Evolutionary conservation across 1,140 invertebrate species (phyloP), one percentile per base, ranked within the genome.

Genomic region (Oscheius sp.): DNA sequence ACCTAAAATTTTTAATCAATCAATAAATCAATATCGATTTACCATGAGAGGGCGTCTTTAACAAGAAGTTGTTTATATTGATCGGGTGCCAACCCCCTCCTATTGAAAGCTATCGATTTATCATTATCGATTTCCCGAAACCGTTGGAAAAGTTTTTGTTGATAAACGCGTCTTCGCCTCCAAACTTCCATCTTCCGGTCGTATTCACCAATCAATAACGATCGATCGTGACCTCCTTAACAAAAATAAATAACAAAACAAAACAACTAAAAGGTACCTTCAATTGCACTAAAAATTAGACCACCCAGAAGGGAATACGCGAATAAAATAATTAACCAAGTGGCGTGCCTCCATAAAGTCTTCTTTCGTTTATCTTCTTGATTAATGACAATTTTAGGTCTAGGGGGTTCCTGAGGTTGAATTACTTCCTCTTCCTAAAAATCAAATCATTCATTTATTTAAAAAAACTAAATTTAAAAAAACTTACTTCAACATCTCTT

Each of bases 61-160:
- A 59, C 68, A 29, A 73, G 58, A 26, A 52, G 23, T 7, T 68
- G 35, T 68, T 61, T 74, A 13, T 58, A 67, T 36, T 61, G 23
- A 34, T 74, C 72, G 34, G 29, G 20, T 3, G 72, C 18, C 23
- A 68, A 29, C 26, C 65, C 36, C 36, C 38, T 2, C 55, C 62
- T 29, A 58, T 46, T 68, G 69, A 32, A 64, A 32, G 36, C 10
- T n/a, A 32, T 62, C 2, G 55, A 73, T 10, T 62, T 42, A 34
- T 67, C 63, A 7, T 62, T 20, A 29, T 74, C 72, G 23, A 74
- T 74, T 58, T 74, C 72, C 35, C 65, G 64, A 67, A 74, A 74
- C 64, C 72, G 58, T 63, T 62, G 49, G 62, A 67, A 74, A 32
- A 74, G 55, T 38, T 61, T 55, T 20, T 74, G 49, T 61, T 74